These are phyloP conservation scores for Apis dorsata DNA, from an alignment of 1,140 invertebrate species.

Conservation along the genomic window DNA sequence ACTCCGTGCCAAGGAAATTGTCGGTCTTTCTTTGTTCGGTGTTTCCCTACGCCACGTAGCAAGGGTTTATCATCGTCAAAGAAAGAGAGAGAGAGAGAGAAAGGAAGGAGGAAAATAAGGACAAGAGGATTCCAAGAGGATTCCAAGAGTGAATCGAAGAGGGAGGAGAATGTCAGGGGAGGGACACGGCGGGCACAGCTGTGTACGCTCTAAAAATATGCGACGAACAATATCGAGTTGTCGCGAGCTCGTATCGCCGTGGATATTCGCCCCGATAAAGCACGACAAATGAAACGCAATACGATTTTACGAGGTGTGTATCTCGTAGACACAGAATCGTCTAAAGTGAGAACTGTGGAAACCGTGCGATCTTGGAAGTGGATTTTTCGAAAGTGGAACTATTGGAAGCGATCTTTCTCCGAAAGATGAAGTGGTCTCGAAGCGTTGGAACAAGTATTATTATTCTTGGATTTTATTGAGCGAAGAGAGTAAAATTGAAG, in stretches of 20 bases:
- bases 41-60: constrained; percentile 29
- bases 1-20: constrained; percentile 60
- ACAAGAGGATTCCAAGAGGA: constrained; percentile 31
- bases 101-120: background rate
- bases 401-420: background rate
- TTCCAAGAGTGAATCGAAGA: constrained; percentile 45
- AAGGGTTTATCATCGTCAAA: constrained; percentile 59
- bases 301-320: background rate
- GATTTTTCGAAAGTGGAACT: background rate
- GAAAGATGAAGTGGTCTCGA: no score
- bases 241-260: background rate
- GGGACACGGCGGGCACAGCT: constrained; percentile 52
- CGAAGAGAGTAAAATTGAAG: no score
- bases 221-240: constrained; percentile 38
- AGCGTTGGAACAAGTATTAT: no score
- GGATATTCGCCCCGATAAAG: background rate
- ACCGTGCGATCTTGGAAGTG: background rate
- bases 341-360: background rate
- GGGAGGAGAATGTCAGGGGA: constrained; percentile 40
- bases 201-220: constrained; percentile 46
- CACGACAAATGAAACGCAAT: constrained; percentile 10
- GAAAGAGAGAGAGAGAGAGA: no score
- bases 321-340: background rate
- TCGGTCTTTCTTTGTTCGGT: constrained; percentile 62
- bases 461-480: no score